Percentiles rank a stretch among this genome's conserved stretches.
phyloP scores from a whole-genome alignment of 1,140 invertebrate genomes.

The Proctacanthus coquilletti region DNA sequence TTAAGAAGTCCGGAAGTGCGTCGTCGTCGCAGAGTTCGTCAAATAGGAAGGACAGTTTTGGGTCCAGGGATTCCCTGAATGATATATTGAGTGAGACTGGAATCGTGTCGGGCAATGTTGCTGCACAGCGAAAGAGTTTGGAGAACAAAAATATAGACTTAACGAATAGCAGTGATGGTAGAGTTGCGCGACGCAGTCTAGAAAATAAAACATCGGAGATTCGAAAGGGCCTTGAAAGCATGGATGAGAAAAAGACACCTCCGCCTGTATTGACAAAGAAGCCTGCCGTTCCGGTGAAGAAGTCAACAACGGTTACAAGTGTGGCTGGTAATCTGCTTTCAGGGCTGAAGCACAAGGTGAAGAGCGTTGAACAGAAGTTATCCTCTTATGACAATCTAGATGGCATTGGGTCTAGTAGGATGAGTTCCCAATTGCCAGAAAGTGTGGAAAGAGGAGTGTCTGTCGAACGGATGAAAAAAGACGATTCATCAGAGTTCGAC shows the following conservation, averaged over 20 bases:
- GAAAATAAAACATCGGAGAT: constrained; percentile 11
- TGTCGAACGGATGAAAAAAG: constrained; percentile 4
- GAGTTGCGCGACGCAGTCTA: too few species aligned
- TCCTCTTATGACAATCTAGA: constrained; percentile 24
- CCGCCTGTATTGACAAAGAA: constrained; percentile 36
- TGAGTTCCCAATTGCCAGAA: constrained; percentile 2
- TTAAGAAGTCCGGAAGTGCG: constrained; percentile 20
- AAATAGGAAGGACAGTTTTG: constrained; percentile 28
- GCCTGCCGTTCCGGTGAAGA: constrained; percentile 43
- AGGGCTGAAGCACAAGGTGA: constrained; percentile 41
- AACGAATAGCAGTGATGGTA: constrained; percentile 17
- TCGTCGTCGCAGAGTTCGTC: constrained; percentile 13
- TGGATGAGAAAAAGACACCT: constrained; percentile 27
- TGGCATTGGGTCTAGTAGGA: constrained; percentile 19
- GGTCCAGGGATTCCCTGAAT: constrained; percentile 27
- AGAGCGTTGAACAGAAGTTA: constrained; percentile 27
- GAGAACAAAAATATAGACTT: constrained; percentile 30
- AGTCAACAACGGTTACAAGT: constrained; percentile 39
- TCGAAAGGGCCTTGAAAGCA: constrained; percentile 25
- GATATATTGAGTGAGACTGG: constrained; percentile 27
- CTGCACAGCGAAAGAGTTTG: constrained; percentile 34
- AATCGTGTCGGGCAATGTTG: constrained; percentile 27
- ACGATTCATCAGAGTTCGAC: constrained; percentile 39
- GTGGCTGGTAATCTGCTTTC: constrained; percentile 37
- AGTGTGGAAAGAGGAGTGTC: constrained; percentile 4